Base-by-base conservation (phyloP, 2,888 invertebrate genomes). In the Scrobipalpa atriplicella region DNA sequence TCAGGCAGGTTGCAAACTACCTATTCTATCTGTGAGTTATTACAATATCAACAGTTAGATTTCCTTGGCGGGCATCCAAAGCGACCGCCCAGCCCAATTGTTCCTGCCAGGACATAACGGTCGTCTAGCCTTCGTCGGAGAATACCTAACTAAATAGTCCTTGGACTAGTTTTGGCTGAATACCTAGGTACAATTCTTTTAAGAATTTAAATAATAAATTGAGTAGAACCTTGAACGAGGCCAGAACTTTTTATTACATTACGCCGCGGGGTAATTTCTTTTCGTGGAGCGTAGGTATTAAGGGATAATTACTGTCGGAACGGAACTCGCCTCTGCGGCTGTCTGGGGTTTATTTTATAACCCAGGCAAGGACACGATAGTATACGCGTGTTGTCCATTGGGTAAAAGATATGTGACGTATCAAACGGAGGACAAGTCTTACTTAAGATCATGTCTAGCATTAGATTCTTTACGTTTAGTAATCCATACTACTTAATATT, bases 301-400 rank as follows among this genome's bases (percentile, higher is more conserved):
- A 54, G 54, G 54, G 54, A 21, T 56, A 56, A 56, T 56, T 56
- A 56, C 18, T 13, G 54, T 56, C 54, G 54, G 54, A 56, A 56
- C 54, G n/a, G n/a, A n/a, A n/a, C n/a, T n/a, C n/a, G 29, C 11
- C 21, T 56, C 29, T 56, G 29, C 2, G 3, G 21, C 11, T 21
- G 8, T 13, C n/a, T n/a, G n/a, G 29, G 13, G 29, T 29, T 29
- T 29, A 29, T 29, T 21, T 19, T 52, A 47, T 47, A 47, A 0
- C 16, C 47, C 21, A 18, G 19, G 54, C 21, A 56, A 56, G 54
- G 54, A 56, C 54, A 21, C 54, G 13, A 47, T 21, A 21, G 21
- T 11, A n/a, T 19, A 9, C 19, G 13, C 7, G 13, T 5, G 19
- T 29, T 56, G 10, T 29, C 54, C 54, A 56, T 21, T 56, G 21